Conservation (phyloP, 2,888 invertebrate species). For the Hypselothyrea guttata region DNA sequence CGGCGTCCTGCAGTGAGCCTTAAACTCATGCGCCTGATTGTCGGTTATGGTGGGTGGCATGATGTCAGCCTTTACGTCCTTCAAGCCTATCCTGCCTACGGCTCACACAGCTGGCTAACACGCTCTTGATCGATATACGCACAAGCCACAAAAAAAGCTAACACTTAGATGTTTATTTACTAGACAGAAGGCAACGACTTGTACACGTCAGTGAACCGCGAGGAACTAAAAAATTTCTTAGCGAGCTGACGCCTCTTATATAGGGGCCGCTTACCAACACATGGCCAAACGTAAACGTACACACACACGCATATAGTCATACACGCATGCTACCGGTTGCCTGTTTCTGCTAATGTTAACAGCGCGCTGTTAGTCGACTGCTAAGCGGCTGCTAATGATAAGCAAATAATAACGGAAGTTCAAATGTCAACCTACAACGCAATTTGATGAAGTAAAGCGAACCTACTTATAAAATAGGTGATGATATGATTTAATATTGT, state of each 20-base stretch:
- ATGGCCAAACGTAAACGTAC: slow-evolving; percentile 1
- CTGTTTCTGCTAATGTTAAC: slow-evolving; percentile 9
- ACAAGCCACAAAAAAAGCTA: slow-evolving; percentile 5
- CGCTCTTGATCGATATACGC: background rate
- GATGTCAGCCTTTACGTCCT: slow-evolving; percentile 46
- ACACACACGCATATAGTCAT: background rate
- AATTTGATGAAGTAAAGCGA: slow-evolving; percentile 25
- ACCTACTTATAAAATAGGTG: background rate
- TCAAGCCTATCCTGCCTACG: slow-evolving; percentile 41
- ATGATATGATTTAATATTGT: background rate
- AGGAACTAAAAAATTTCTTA: slow-evolving; percentile 57
- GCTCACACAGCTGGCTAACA: slow-evolving; percentile 22
- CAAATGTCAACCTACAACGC: slow-evolving; percentile 47
- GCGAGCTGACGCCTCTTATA: slow-evolving; percentile 45
- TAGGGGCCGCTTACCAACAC: slow-evolving; percentile 25
- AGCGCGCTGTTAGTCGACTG: background rate
- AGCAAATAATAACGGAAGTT: slow-evolving; percentile 44
- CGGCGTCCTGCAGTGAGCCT: slow-evolving; percentile 49
- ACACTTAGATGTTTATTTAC: background rate
- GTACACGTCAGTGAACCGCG: slow-evolving; percentile 45
- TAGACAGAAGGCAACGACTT: slow-evolving; percentile 19
- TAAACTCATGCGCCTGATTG: slow-evolving; percentile 57
- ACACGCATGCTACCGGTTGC: slow-evolving; percentile 10
- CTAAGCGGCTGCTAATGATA: too few species aligned
- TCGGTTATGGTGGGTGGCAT: slow-evolving; percentile 80